Conservation (phyloP, 2,888 invertebrate species). For the Philereme transversata region DNA sequence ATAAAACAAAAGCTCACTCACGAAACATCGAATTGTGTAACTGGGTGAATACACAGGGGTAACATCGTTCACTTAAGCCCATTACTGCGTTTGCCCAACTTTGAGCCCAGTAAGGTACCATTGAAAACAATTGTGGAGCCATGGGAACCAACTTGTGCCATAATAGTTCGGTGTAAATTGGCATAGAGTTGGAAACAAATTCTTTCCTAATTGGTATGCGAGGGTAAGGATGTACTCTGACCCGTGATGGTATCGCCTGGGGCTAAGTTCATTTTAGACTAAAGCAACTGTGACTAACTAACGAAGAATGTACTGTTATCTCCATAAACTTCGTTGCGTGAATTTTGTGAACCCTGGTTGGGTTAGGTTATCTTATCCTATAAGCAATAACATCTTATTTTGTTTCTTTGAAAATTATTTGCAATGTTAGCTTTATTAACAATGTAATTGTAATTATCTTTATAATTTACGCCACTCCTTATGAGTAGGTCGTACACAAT, state of each 20-base stretch:
- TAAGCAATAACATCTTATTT: background rate
- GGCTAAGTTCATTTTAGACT: slow-evolving; percentile 22
- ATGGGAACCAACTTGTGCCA: slow-evolving; percentile 65
- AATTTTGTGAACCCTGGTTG: too few relatives aligned
- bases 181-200: slow-evolving; percentile 57
- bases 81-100: slow-evolving; percentile 72
- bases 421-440: background rate
- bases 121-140: slow-evolving; percentile 74
- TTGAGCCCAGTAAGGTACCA: slow-evolving; percentile 64
- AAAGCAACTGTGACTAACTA: slow-evolving; percentile 20
- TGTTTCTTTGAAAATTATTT: background rate
- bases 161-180: slow-evolving; percentile 64
- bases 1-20: slow-evolving; percentile 52
- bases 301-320: background rate
- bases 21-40: slow-evolving; percentile 64
- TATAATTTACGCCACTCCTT: background rate
- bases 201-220: slow-evolving; percentile 53
- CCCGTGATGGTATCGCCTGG: slow-evolving; percentile 18
- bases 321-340: too few relatives aligned
- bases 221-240: slow-evolving; percentile 26
- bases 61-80: slow-evolving; percentile 81
- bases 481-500: background rate
- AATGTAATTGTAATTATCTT: background rate
- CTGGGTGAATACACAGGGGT: slow-evolving; percentile 72
- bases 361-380: too few relatives aligned